Percentiles rank a stretch among this genome's conserved stretches.
Conservation (phyloP, 2,888 invertebrate genomes). For the Uropetala carovei region DNA sequence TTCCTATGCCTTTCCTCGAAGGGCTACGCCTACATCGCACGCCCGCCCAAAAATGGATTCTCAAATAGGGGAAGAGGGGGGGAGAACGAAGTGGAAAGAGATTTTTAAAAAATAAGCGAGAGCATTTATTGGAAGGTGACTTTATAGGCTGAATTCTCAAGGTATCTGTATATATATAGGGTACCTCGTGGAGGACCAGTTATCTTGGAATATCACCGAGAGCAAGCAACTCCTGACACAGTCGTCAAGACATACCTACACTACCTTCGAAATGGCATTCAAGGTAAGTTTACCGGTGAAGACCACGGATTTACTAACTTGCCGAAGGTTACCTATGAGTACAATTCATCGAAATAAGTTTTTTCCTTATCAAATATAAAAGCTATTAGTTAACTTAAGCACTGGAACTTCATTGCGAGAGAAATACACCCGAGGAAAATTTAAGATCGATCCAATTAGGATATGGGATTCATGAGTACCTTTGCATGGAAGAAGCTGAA, state of each 20-base stretch:
- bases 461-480: too few species aligned
- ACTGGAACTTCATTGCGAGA: too few species aligned
- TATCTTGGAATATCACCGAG: constrained; percentile 54
- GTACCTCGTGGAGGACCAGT: constrained; percentile 1
- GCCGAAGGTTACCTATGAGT: too few species aligned
- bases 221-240: constrained; percentile 41
- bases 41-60: constrained; percentile 58
- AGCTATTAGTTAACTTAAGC: too few species aligned
- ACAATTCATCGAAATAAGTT: too few species aligned
- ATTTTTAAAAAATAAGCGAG: neutral
- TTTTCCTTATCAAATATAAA: too few species aligned
- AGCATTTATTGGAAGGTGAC: constrained; percentile 46
- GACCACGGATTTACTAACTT: too few species aligned
- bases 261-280: constrained; percentile 45
- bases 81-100: neutral
- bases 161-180: constrained; percentile 42
- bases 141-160: constrained; percentile 10
- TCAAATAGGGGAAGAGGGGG: neutral
- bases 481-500: too few species aligned
- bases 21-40: constrained; percentile 48
- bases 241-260: constrained; percentile 47
- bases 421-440: too few species aligned
- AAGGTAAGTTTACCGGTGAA: constrained; percentile 34
- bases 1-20: constrained; percentile 16
- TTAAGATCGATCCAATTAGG: too few species aligned